A percentile compares a stretch with the other conserved stretches of the same genome.
Evolutionary conservation across 2,797 vertebrate species (phyloP).

Genomic region (Bovichtus variegatus): DNA sequence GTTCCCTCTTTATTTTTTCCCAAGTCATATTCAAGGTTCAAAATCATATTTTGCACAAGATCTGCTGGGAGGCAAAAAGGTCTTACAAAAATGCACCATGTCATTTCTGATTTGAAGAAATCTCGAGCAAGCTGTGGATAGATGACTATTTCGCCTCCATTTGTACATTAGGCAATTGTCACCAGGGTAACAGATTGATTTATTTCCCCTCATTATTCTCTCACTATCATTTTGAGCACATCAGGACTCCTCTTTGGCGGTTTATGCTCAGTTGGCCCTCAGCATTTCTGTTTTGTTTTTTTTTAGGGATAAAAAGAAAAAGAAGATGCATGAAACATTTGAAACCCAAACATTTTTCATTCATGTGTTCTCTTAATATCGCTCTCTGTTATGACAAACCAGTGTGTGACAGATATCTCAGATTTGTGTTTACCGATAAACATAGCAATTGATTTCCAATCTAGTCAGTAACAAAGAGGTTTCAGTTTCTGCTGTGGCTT

Average conservation of each 20-base stretch:
- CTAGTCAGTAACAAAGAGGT: constrained; percentile 30
- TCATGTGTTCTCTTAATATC: constrained; percentile 18
- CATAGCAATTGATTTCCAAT: constrained; percentile 70
- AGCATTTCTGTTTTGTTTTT: constrained; percentile 20
- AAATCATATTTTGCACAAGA: constrained; percentile 85
- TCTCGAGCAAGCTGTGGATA: constrained; percentile 81
- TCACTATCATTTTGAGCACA: constrained; percentile 39
- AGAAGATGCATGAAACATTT: constrained; percentile 18
- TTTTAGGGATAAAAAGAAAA: not conserved
- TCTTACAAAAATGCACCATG: constrained; percentile 86
- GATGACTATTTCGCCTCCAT: constrained; percentile 83
- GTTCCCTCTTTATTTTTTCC: constrained; percentile 15
- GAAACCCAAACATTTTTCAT: constrained; percentile 21
- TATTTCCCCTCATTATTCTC: constrained; percentile 54
- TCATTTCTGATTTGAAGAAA: constrained; percentile 83
- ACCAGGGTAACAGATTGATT: constrained; percentile 88
- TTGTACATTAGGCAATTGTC: constrained; percentile 85
- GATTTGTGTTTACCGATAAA: constrained; percentile 23
- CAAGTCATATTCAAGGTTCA: constrained; percentile 18
- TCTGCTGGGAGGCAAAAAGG: constrained; percentile 89
- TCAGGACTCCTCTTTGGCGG: constrained; percentile 14
- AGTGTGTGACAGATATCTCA: constrained; percentile 36
- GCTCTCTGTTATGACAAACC: constrained; percentile 55
- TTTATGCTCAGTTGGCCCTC: constrained; percentile 11
- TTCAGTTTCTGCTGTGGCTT: constrained; percentile 39